Conservation (phyloP, 2,797 vertebrate species). For the Myotis daubentonii region DNA sequence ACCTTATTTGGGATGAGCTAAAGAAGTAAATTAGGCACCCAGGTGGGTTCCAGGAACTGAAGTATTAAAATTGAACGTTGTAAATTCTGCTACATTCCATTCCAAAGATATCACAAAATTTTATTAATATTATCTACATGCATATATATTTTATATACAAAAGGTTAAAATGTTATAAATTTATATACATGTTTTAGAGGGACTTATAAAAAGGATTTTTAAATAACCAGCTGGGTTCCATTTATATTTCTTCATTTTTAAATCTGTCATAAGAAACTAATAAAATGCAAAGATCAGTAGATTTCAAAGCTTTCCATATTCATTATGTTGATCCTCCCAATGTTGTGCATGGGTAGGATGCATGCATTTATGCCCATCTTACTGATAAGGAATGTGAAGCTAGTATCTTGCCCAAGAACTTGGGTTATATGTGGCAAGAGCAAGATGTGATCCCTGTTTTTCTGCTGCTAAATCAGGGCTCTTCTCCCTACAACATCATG, state of each 20-base stretch:
- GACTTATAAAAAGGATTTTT: neutral
- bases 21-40: slow-evolving; percentile 13
- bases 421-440: neutral
- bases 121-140: neutral
- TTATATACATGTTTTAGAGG: neutral
- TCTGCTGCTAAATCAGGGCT: neutral
- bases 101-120: neutral
- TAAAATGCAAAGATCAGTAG: neutral
- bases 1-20: neutral
- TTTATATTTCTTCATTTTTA: neutral
- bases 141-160: neutral
- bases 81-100: neutral
- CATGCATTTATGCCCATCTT: neutral
- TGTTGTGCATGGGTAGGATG: neutral
- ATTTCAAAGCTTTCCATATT: neutral
- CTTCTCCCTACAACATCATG: neutral
- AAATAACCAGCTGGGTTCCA: neutral
- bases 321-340: neutral
- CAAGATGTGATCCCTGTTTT: neutral
- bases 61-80: neutral
- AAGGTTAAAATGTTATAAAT: neutral
- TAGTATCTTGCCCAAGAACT: neutral
- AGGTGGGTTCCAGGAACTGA: neutral
- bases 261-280: neutral
- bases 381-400: neutral